Base-by-base conservation (phyloP, 2,888 invertebrate genomes). In the Hirtodrosophila confusa region DNA sequence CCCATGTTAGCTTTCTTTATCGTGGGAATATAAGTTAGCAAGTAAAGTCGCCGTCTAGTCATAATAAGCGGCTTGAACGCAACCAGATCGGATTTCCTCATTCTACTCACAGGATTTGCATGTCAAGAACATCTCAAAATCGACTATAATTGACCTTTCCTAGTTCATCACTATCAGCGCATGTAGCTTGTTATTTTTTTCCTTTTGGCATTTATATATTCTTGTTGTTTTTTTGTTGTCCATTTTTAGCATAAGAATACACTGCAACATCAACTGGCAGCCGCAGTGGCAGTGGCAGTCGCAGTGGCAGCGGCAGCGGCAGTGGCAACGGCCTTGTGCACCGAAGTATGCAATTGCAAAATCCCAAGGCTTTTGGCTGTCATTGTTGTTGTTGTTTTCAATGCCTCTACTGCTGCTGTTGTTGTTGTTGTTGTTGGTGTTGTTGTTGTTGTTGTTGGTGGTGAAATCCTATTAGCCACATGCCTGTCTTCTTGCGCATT, bases 401-500 rank as follows among this genome's bases (percentile, higher is more conserved):
- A 43, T 17, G 17, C 17, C 17, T 17, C 17, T 17, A 17, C 17
- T 17, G 2, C 1, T 60, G 51, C 31, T 55, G 56, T 31, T 54
- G 49, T 45, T 50, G 36, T 43, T 43, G 50, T 37, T 60, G 47
- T 24, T 40, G 10, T 6, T 51, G 23, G 12, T 33, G 40, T 12
- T 54, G 36, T 11, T 47, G 43, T 29, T 58, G 27, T 54, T 61
- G 54, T 23, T 53, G 60, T 23, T 65, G 60, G 62, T 68, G 54
- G 70, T 60, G 63, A 83, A 84, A 83, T 83, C 83, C 83, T 80
- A 83, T 83, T 84, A 83, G 84, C 80, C 69, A 79, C 77, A 77
- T 80, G 84, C 72, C 80, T 78, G 69, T 82, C 77, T 77, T 60
- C 53, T 69, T 64, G 60, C 68, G 58, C 74, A 63, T 69, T 73